Evolutionary conservation across 2,797 vertebrate species (phyloP).

Genomic region (Lutjanus campechanus): DNA sequence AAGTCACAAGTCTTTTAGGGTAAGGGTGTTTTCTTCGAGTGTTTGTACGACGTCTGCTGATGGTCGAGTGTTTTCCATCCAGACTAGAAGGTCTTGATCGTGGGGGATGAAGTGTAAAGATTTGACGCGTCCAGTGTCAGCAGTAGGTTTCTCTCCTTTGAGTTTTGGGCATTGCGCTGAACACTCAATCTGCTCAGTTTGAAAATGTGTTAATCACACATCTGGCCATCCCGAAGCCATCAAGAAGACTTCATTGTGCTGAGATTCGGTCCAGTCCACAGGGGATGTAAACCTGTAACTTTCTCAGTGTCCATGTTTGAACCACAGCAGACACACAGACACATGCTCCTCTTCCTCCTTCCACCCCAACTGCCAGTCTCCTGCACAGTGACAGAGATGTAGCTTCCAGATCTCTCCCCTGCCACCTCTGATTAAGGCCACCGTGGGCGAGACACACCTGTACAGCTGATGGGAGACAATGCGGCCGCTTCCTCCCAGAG

Average conservation of each 20-base stretch:
- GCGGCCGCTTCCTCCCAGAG: slow-evolving; percentile 83
- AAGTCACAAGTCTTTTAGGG: not conserved
- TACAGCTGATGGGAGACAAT: slow-evolving; percentile 86
- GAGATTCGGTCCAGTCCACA: slow-evolving; percentile 6
- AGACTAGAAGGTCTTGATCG: not conserved
- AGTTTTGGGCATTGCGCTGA: not conserved
- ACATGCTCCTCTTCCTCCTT: slow-evolving; percentile 14
- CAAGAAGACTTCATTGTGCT: not conserved
- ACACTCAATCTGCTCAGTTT: not conserved
- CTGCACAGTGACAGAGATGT: slow-evolving; percentile 71
- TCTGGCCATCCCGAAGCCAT: not conserved
- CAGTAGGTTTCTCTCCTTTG: not conserved
- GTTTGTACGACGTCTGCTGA: too few relatives aligned
- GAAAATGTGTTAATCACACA: not conserved
- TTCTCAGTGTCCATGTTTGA: slow-evolving; percentile 4
- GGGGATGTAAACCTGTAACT: slow-evolving; percentile 7
- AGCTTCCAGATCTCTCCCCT: slow-evolving; percentile 83
- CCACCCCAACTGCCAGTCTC: slow-evolving; percentile 22
- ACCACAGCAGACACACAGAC: not conserved
- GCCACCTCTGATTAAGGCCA: slow-evolving; percentile 88
- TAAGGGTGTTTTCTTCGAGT: too few relatives aligned
- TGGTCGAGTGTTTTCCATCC: not conserved
- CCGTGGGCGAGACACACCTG: slow-evolving; percentile 84
- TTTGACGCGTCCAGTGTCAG: not conserved
- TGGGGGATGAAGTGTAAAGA: not conserved